Percentiles rank a stretch among this genome's conserved stretches.
Conservation (phyloP, 2,113 vertebrate species). For the Siniperca knerii region DNA sequence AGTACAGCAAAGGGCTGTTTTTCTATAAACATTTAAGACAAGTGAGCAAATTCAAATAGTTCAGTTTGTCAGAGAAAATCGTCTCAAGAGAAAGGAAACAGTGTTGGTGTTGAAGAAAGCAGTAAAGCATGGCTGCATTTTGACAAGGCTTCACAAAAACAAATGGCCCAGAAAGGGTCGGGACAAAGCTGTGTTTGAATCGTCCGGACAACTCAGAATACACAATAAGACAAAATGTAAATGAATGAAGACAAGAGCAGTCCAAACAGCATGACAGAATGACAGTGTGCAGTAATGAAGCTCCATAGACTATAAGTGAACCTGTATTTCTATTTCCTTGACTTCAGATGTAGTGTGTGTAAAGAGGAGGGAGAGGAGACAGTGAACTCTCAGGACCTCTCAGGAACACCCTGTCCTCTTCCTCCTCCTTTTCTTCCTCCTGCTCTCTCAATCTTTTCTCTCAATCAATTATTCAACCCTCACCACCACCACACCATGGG, state of each 20-base stretch:
- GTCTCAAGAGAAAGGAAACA: slow-evolving; percentile 27
- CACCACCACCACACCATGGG: slow-evolving; percentile 54
- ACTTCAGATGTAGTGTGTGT: background rate
- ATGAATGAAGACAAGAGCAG: background rate
- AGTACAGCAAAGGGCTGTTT: background rate
- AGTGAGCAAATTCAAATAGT: slow-evolving; percentile 35
- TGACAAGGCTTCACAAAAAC: slow-evolving; percentile 59
- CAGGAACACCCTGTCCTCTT: slow-evolving; percentile 66
- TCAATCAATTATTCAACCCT: slow-evolving; percentile 79
- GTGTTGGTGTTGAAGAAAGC: slow-evolving; percentile 5
- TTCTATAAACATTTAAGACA: slow-evolving; percentile 1
- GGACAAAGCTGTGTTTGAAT: slow-evolving; percentile 33
- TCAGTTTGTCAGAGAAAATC: slow-evolving; percentile 18
- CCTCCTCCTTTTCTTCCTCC: slow-evolving; percentile 35
- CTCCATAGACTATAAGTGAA: background rate
- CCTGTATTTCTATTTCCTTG: background rate
- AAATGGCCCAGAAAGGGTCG: slow-evolving; percentile 49
- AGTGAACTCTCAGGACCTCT: slow-evolving; percentile 34
- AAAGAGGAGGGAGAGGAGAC: background rate
- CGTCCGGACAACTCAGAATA: background rate
- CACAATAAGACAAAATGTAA: slow-evolving; percentile 33
- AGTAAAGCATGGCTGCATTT: slow-evolving; percentile 42
- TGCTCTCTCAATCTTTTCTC: slow-evolving; percentile 47
- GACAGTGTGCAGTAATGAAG: slow-evolving; percentile 4
- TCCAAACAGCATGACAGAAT: slow-evolving; percentile 11